A percentile compares a stretch with the other conserved stretches of the same genome.
These are phyloP conservation scores for Hyles vespertilio DNA, from an alignment of 1,140 invertebrate genomes.

Conservation along the genomic window DNA sequence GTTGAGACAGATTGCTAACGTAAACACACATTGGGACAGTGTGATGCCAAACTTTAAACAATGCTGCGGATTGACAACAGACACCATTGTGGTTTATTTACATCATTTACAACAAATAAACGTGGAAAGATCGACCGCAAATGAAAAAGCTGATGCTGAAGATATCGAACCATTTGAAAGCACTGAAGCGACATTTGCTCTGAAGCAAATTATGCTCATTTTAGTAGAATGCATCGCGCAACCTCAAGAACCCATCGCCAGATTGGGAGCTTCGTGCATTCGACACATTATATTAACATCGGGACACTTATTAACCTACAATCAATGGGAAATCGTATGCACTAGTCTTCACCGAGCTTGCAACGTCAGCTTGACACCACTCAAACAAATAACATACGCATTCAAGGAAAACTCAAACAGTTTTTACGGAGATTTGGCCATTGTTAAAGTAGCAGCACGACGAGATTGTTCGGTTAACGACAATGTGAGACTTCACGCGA, in stretches of 20 bases:
- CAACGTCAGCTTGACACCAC: slow-evolving; percentile 87
- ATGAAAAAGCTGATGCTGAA: slow-evolving; percentile 53
- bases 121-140: slow-evolving; percentile 42
- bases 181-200: slow-evolving; percentile 83
- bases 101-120: slow-evolving; percentile 66
- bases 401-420: slow-evolving; percentile 93
- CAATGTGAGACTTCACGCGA: slow-evolving; percentile 86
- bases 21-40: slow-evolving; percentile 82
- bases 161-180: slow-evolving; percentile 70
- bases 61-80: slow-evolving; percentile 92
- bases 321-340: slow-evolving; percentile 91
- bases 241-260: slow-evolving; percentile 89
- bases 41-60: slow-evolving; percentile 93
- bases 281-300: slow-evolving; percentile 90
- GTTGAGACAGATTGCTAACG: slow-evolving; percentile 85
- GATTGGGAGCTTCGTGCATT: slow-evolving; percentile 94
- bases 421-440: slow-evolving; percentile 94
- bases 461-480: slow-evolving; percentile 89
- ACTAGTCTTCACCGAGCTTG: slow-evolving; percentile 87
- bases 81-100: slow-evolving; percentile 91
- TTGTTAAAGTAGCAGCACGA: slow-evolving; percentile 94
- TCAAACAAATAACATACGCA: slow-evolving; percentile 90
- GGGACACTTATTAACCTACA: slow-evolving; percentile 85
- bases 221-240: slow-evolving; percentile 94
- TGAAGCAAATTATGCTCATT: slow-evolving; percentile 91